These are phyloP conservation scores for Cosmorhoe ocellata DNA, from an alignment of 2,888 invertebrate genomes.

Conservation along the genomic window DNA sequence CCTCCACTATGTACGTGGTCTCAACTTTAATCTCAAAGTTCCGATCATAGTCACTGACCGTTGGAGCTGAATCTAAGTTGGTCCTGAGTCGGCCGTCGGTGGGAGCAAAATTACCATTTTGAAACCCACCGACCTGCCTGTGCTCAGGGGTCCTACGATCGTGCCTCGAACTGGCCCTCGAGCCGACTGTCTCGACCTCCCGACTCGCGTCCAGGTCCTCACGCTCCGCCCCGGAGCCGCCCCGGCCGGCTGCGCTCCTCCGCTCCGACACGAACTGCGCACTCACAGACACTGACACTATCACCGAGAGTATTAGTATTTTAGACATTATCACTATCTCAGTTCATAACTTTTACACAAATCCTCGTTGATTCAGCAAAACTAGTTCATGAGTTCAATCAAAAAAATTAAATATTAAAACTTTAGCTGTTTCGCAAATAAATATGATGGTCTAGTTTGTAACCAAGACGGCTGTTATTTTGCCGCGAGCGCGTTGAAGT, in stretches of 20 bases:
- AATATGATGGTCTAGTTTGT: no score
- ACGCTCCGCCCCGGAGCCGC: no score
- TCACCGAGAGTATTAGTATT: conserved; percentile 15
- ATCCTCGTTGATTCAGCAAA: conserved; percentile 2
- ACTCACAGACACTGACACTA: conserved; percentile 14
- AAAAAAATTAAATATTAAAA: no score
- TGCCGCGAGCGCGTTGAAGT: conserved; percentile 12
- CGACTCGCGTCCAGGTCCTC: neutral
- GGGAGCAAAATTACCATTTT: conserved; percentile 16
- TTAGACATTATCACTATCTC: conserved; percentile 24
- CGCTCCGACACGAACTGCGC: conserved; percentile 23
- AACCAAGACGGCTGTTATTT: neutral
- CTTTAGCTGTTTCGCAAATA: no score
- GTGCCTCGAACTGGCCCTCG: neutral
- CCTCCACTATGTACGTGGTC: conserved; percentile 9
- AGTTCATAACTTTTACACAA: conserved; percentile 13
- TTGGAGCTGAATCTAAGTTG: conserved; percentile 9
- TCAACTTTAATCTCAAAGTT: conserved; percentile 6
- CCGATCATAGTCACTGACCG: neutral
- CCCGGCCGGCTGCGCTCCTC: no score
- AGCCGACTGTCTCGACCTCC: neutral
- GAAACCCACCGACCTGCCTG: conserved; percentile 11
- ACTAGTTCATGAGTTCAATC: no score
- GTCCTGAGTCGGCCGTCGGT: conserved; percentile 17
- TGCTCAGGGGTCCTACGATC: neutral